phyloP scores from a whole-genome alignment of 2,797 vertebrate species.

The Botia almorhae region DNA sequence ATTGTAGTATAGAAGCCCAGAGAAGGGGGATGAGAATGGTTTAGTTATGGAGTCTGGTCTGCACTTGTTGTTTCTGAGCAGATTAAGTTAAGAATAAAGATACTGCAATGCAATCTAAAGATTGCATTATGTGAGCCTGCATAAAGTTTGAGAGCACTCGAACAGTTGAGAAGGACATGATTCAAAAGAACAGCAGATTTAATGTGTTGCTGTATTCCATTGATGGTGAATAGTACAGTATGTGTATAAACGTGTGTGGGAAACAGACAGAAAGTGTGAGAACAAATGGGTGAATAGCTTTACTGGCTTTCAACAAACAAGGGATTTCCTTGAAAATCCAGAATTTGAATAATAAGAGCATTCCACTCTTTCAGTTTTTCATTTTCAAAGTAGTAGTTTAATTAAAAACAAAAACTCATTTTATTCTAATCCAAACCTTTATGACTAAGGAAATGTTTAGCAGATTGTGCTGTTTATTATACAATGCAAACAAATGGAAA shows the following conservation, averaged over 20 bases:
- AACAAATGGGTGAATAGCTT: constrained; percentile 22
- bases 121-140: not conserved
- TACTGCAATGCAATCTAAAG: not conserved
- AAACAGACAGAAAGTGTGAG: constrained; percentile 18
- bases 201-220: constrained; percentile 1
- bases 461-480: not conserved
- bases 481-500: not conserved
- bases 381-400: not conserved
- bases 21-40: constrained; percentile 20
- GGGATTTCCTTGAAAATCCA: constrained; percentile 13
- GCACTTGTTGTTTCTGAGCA: constrained; percentile 1
- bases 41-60: constrained; percentile 1
- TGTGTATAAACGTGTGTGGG: not conserved
- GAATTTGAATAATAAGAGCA: constrained; percentile 7
- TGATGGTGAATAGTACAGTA: not conserved
- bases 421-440: too few relatives aligned
- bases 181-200: too few relatives aligned
- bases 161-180: too few relatives aligned
- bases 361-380: constrained; percentile 5
- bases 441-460: too few relatives aligned
- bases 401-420: not conserved
- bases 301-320: constrained; percentile 28
- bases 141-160: not conserved
- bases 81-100: constrained; percentile 12
- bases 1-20: not conserved